A percentile compares a stretch with the other conserved stretches of the same genome.
phyloP scores from a whole-genome alignment of 2,888 invertebrate species.

The Resseliella maxima region DNA sequence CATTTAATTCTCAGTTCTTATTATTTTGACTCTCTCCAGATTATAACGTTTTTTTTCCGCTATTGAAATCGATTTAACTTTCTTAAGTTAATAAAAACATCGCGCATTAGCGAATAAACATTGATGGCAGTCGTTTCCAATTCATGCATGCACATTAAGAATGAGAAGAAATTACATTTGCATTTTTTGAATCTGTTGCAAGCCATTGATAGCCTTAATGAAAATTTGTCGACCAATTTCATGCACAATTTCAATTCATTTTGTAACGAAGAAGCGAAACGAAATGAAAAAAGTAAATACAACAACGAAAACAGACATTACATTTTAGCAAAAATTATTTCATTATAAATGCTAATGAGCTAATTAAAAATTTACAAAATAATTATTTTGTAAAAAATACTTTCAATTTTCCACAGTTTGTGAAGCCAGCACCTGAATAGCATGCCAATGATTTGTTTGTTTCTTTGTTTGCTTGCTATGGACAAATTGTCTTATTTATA shows the following conservation, averaged over 20 bases:
- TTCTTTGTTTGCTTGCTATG: background rate
- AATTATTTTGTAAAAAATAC: background rate
- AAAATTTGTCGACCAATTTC: background rate
- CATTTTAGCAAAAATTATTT: background rate
- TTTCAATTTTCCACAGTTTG: constrained; percentile 19
- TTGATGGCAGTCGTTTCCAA: background rate
- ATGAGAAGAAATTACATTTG: background rate
- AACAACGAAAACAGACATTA: background rate
- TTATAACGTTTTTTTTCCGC: constrained; percentile 28
- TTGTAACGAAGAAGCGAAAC: too few relatives aligned
- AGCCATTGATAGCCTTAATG: background rate
- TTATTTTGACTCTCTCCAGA: too few relatives aligned
- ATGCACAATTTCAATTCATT: background rate
- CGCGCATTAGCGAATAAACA: constrained; percentile 20
- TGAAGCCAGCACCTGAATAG: background rate
- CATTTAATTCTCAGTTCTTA: background rate
- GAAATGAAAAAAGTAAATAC: too few relatives aligned
- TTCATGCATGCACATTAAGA: background rate
- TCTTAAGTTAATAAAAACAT: constrained; percentile 31
- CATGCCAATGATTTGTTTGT: background rate
- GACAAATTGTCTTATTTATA: background rate
- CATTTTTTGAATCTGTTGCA: background rate
- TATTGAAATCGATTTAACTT: background rate
- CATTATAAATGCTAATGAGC: constrained; percentile 21
- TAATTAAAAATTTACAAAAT: too few relatives aligned